Base-by-base conservation (phyloP, 2,113 vertebrate species). In the Nicator chloris region DNA sequence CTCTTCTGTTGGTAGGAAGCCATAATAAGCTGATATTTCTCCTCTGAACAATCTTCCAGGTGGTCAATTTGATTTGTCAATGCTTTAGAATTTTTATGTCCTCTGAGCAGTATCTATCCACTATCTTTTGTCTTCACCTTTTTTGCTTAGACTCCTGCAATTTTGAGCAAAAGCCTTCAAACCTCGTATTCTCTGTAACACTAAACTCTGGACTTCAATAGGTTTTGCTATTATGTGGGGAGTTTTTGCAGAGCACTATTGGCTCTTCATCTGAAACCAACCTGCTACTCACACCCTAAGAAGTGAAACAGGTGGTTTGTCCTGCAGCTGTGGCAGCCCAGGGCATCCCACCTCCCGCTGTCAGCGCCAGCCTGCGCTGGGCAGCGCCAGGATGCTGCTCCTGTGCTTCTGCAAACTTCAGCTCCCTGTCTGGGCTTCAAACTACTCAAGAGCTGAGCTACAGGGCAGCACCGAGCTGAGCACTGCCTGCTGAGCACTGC, bases 21-120 rank as follows among this genome's bases (percentile, higher is more conserved):
- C 66, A 15, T 78, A 82, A 90, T 65, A 96, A 94, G 72, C 90
- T 54, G 45, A 4, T 92, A 97, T 86, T 96, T 97, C 82, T 96
- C 65, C 81, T 82, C 86, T 82, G 76, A 86, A 92, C 57, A 56
- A 44, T 82, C 47, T 94, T 92, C 69, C 86, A 94, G 63, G 79
- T 78, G 72, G 92, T 33, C 72, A 87, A 93, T 80, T 96, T 96
- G 80, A 94, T 90, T 94, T 95, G 79, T 94, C 77, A 80, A 28
- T 92, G 79, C 91, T 86, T 93, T 79, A 90, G 69, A 82, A 96
- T 92, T 40, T 94, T 90, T 86, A 56, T 35, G 56, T 83, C 88
- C 86, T 87, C 68, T 88, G 37, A 94, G 86, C 44, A 95, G 44
- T 63, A 23, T 82, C 84, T 77, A 94, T 75, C 28, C 86, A 84